phyloP scores from a whole-genome alignment of 2,888 invertebrate species.

The Ichneumon xanthorius region DNA sequence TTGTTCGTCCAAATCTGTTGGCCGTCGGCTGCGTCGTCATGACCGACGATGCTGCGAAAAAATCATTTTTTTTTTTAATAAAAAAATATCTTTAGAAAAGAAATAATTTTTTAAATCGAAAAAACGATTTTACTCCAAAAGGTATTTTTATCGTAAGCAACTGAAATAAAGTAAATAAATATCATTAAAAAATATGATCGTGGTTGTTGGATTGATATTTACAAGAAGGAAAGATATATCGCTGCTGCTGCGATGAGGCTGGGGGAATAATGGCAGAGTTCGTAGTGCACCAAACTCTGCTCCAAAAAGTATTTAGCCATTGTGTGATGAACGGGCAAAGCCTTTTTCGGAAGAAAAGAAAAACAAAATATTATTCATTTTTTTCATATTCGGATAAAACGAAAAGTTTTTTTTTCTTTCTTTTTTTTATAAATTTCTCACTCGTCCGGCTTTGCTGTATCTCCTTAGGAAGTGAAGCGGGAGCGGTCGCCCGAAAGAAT shows the following conservation, averaged over 20 bases:
- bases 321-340: conserved; percentile 89
- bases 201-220: conserved; percentile 72
- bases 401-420: conserved; percentile 43
- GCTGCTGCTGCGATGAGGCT: conserved; percentile 94
- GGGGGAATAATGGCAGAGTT: conserved; percentile 91
- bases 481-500: conserved; percentile 93
- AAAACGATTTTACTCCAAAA: too few species aligned
- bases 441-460: conserved; percentile 87
- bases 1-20: conserved; percentile 90
- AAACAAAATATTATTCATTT: neutral
- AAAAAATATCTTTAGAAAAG: neutral
- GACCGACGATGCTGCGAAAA: conserved; percentile 76
- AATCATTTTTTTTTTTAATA: conserved; percentile 14
- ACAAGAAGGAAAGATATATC: conserved; percentile 90
- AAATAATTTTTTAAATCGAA: neutral
- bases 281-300: conserved; percentile 92
- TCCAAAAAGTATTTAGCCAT: conserved; percentile 97
- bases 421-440: conserved; percentile 67
- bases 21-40: conserved; percentile 83
- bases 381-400: neutral
- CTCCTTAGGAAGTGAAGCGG: conserved; percentile 96
- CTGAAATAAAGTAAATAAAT: conserved; percentile 3
- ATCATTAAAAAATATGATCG: neutral
- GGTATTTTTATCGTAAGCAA: conserved; percentile 53
- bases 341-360: conserved; percentile 82